Evolutionary conservation across 2,888 invertebrate genomes (phyloP), one percentile per base, ranked within the genome.

Genomic region (Sclerodermus sp.): DNA sequence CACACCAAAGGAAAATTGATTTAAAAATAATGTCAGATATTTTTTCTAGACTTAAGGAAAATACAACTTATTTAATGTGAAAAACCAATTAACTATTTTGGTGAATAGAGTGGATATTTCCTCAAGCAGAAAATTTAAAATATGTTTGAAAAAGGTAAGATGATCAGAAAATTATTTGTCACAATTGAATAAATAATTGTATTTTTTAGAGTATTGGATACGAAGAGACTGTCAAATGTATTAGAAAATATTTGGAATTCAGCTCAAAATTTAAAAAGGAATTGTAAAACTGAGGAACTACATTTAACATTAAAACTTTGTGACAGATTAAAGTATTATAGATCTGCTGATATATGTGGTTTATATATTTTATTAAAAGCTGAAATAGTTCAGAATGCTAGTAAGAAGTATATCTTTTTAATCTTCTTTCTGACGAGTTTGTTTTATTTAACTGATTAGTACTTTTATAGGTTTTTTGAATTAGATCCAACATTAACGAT

Each of bases 91-190:
- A 84, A 16, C 85, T 95, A 40, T 82, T 81, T 60, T 95, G 94
- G 95, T 84, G 87, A 57, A 80, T 94, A 4, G 90, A 93, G 64
- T 91, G 91, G 88, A 79, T 89, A 32, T 93, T 95, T 72, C 84
- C 87, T 0, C 88, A 90, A 76, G 87, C 88, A 1, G 85, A 87
- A 23, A 81, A 84, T 41, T 68, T 85, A 6, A 86, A 84, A 68
- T 83, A 86, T 74, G 76, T 81, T 0, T 87, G 89, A 67, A 80
- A 82, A 30, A 85, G 82, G 79, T 89, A 87, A 47, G 44, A 47
- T 12, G 10, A 13, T 40, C 4, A 37, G n/a, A 29, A 32, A 13
- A 29, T 37, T 34, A 15, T n/a, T 23, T 30, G 42, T 3, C 3
- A 23, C 14, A 5, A n/a, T 29, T 42, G 29, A 30, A 29, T 8